Conservation (phyloP, 2,797 vertebrate species). For the Linurgus olivaceus region DNA sequence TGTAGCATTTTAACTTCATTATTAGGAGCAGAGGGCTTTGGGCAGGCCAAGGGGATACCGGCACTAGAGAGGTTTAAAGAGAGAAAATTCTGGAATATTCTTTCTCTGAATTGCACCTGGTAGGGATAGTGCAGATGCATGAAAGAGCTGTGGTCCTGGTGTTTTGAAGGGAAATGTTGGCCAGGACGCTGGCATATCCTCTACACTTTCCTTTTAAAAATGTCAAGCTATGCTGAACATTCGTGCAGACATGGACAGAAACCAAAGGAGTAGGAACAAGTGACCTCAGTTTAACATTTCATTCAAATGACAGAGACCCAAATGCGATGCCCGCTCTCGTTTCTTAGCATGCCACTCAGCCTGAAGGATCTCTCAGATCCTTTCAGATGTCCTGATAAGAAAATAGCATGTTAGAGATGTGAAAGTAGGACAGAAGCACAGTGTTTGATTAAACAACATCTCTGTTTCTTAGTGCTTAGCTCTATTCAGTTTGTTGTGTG, state of each 20-base stretch:
- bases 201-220: not conserved
- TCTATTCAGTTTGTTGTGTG: not conserved
- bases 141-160: not conserved
- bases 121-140: not conserved
- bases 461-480: not conserved
- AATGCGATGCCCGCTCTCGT: not conserved
- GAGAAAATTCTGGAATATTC: not conserved
- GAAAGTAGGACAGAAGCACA: not conserved
- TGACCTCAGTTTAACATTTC: conserved; percentile 22
- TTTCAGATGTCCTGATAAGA: not conserved
- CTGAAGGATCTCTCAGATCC: not conserved
- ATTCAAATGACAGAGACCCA: not conserved
- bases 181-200: not conserved
- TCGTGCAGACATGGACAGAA: not conserved
- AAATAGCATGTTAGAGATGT: not conserved
- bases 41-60: not conserved
- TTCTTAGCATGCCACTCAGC: not conserved
- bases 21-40: not conserved
- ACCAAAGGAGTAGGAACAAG: not conserved
- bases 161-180: not conserved
- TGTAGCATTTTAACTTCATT: not conserved
- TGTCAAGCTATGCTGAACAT: not conserved
- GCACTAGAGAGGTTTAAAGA: not conserved
- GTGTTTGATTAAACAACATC: not conserved
- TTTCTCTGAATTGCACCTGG: not conserved